These are phyloP conservation scores for Hydropotes inermis DNA, from an alignment of 2,113 vertebrate species.

Conservation along the genomic window DNA sequence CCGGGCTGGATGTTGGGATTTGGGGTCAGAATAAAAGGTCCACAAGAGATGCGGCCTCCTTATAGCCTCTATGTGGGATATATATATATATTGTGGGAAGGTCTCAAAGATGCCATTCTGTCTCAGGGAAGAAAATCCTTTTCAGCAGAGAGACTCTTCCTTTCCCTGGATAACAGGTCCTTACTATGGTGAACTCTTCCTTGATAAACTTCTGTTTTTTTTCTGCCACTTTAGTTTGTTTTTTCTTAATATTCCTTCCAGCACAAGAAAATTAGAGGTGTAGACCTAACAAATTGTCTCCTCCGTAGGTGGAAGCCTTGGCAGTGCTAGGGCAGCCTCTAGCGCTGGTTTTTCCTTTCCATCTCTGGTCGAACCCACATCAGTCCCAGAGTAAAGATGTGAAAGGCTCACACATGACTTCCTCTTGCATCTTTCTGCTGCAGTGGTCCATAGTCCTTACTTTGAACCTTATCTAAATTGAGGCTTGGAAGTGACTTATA, in stretches of 20 bases:
- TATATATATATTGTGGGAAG: accelerated
- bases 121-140: not conserved
- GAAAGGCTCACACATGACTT: not conserved
- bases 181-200: conserved; percentile 1
- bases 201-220: conserved; percentile 12
- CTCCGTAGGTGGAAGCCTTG: not conserved
- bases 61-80: not conserved
- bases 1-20: not conserved
- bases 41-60: not conserved
- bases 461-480: conserved; percentile 22
- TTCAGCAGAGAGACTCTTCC: conserved; percentile 4
- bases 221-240: conserved; percentile 29
- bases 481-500: not conserved
- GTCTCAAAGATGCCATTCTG: not conserved
- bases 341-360: not conserved
- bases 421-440: conserved; percentile 33
- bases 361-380: conserved; percentile 21
- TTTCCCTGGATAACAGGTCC: not conserved
- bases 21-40: not conserved
- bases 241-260: conserved; percentile 33
- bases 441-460: not conserved
- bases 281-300: not conserved
- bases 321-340: not conserved
- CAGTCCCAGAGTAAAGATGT: not conserved
- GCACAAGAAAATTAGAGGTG: conserved; percentile 8